A percentile compares a stretch with the other conserved stretches of the same genome.
These are phyloP conservation scores for Rousettus madagascariensis DNA, from an alignment of 2,797 vertebrate species.

Conservation along the genomic window DNA sequence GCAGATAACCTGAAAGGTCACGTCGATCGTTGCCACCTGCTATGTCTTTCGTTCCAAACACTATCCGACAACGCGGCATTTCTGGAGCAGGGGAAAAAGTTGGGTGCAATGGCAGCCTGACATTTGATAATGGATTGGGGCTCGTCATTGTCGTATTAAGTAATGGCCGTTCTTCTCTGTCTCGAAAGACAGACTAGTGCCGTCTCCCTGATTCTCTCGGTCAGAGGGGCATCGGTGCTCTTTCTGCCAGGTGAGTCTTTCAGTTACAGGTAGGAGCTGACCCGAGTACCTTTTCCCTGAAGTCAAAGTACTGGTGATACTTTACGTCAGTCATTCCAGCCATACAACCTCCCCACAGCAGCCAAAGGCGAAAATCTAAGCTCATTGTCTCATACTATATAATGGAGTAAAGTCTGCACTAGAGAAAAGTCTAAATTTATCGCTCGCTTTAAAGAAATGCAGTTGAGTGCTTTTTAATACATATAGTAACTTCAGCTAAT, in stretches of 20 bases:
- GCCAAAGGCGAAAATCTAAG: not conserved
- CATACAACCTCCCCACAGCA: too few relatives aligned
- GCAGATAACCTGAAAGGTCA: constrained; percentile 76
- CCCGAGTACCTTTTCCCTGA: not conserved
- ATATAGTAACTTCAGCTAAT: constrained; percentile 66
- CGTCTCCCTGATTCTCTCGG: not conserved
- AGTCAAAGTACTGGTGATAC: not conserved
- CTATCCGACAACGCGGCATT: constrained; percentile 49
- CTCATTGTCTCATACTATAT: not conserved
- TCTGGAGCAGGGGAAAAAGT: not conserved
- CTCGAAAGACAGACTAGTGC: not conserved
- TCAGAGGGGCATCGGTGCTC: not conserved
- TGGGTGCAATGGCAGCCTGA: constrained; percentile 37
- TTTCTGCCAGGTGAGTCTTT: not conserved
- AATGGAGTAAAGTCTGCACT: not conserved
- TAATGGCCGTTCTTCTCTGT: not conserved
- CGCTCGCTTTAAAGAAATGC: constrained; percentile 25
- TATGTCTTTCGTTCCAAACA: constrained; percentile 28
- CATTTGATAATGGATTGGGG: constrained; percentile 45
- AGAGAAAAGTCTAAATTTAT: not conserved
- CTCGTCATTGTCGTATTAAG: not conserved
- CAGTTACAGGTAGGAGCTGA: not conserved
- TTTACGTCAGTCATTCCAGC: not conserved
- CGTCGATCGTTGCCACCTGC: constrained; percentile 70
- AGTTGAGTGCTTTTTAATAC: constrained; percentile 53